phyloP scores from a whole-genome alignment of 1,140 invertebrate genomes.

The Campodea augens region DNA sequence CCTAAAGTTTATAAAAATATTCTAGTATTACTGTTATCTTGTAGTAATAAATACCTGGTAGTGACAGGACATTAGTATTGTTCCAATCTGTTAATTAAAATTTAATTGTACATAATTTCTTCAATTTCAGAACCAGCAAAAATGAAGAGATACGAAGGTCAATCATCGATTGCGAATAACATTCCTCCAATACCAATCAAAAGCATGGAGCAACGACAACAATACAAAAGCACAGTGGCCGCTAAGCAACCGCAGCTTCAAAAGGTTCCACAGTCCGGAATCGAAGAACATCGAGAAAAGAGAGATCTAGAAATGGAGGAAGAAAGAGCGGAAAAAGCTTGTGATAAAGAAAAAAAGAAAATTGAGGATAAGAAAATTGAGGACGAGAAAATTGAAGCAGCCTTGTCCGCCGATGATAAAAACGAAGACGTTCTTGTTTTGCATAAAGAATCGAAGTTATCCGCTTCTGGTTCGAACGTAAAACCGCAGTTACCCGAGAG shows the following conservation, averaged over 20 bases:
- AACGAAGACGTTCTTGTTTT: too few species aligned
- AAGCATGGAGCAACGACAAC: conserved; percentile 2
- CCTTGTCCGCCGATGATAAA: too few species aligned
- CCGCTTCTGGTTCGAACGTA: too few species aligned
- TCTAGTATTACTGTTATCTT: too few species aligned
- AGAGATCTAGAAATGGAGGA: conserved; percentile 11
- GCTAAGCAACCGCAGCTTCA: background rate
- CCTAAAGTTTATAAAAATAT: too few species aligned
- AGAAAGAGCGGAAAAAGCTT: conserved; percentile 1
- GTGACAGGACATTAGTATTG: too few species aligned
- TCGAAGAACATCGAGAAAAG: conserved; percentile 12
- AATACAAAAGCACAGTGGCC: background rate
- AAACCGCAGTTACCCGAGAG: too few species aligned
- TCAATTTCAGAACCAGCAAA: conserved; percentile 6
- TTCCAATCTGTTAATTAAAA: too few species aligned
- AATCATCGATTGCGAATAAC: background rate
- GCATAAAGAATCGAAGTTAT: too few species aligned
- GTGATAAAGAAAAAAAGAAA: background rate
- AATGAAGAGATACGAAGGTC: conserved; percentile 1
- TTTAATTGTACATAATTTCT: too few species aligned
- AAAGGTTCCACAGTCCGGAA: background rate
- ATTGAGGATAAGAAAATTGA: background rate
- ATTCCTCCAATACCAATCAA: background rate
- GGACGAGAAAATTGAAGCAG: conserved; percentile 3
- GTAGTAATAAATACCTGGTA: too few species aligned